Percentiles rank a stretch among this genome's conserved stretches.
phyloP scores from a whole-genome alignment of 2,113 vertebrate genomes.

The Myotis davidii region DNA sequence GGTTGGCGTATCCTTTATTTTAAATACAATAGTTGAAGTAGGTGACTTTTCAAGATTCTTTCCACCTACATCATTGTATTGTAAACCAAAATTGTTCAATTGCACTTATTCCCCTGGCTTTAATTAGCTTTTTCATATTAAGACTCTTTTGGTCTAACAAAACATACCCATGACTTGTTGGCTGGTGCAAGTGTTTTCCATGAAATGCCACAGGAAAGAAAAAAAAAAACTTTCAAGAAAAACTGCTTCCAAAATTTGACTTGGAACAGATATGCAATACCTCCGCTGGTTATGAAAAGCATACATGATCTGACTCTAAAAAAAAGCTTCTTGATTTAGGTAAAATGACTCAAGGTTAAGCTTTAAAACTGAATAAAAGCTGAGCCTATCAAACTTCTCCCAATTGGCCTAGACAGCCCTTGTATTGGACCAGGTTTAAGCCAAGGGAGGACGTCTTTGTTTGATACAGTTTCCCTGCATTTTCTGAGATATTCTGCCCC shows the following conservation, averaged over 20 bases:
- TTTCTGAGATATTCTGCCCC: neutral
- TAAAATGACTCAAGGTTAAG: slow-evolving; percentile 58
- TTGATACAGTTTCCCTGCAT: neutral
- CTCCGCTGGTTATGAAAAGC: slow-evolving; percentile 60
- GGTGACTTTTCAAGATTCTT: slow-evolving; percentile 58
- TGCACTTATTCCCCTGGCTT: slow-evolving; percentile 60
- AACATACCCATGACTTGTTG: slow-evolving; percentile 62
- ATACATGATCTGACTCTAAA: neutral
- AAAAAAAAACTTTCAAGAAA: slow-evolving; percentile 58
- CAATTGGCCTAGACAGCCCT: neutral
- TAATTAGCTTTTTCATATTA: slow-evolving; percentile 67
- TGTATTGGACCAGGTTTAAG: neutral
- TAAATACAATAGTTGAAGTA: neutral
- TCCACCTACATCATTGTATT: slow-evolving; percentile 56
- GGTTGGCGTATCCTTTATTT: neutral
- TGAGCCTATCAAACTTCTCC: neutral
- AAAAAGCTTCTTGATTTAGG: slow-evolving; percentile 63
- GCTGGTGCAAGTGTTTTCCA: slow-evolving; percentile 73
- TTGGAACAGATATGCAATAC: slow-evolving; percentile 68
- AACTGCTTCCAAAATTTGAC: slow-evolving; percentile 71
- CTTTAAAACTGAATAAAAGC: slow-evolving; percentile 31
- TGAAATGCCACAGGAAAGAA: slow-evolving; percentile 60
- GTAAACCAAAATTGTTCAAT: slow-evolving; percentile 64
- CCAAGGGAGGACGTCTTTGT: neutral
- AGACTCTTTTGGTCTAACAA: slow-evolving; percentile 48